Evolutionary conservation across 2,888 invertebrate genomes (phyloP).

Genomic region (Plebejus anna): DNA sequence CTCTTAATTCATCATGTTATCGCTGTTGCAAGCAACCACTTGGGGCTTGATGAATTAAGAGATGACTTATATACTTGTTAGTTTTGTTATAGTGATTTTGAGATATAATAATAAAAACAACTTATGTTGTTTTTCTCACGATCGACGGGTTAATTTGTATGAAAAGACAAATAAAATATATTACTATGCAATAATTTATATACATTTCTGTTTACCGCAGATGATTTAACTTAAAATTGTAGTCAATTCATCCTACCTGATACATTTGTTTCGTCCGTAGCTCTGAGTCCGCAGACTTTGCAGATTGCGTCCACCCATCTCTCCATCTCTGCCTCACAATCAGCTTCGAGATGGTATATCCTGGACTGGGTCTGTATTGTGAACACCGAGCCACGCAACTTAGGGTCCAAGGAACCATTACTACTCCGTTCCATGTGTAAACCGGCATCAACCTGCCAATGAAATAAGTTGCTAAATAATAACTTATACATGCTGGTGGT

Average conservation of each 20-base stretch:
- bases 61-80: not conserved
- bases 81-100: not conserved
- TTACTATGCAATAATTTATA: not conserved
- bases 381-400: slow-evolving; percentile 83
- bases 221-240: not conserved
- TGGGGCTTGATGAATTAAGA: not conserved
- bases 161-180: not conserved
- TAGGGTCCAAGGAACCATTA: slow-evolving; percentile 85
- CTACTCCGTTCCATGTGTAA: slow-evolving; percentile 90
- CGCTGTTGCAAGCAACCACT: too few relatives aligned
- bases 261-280: slow-evolving; percentile 79
- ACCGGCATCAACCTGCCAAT: slow-evolving; percentile 88
- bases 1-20: not conserved
- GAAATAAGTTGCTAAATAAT: not conserved
- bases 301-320: slow-evolving; percentile 97
- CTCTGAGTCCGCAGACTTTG: slow-evolving; percentile 92
- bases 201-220: not conserved
- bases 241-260: slow-evolving; percentile 41
- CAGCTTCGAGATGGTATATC: slow-evolving; percentile 95
- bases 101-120: not conserved
- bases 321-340: slow-evolving; percentile 94
- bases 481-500: not conserved
- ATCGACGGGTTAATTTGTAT: too few relatives aligned
- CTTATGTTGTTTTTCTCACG: too few relatives aligned
- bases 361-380: slow-evolving; percentile 93